Conservation (phyloP, 2,797 vertebrate species). For the Chiloscyllium punctatum region DNA sequence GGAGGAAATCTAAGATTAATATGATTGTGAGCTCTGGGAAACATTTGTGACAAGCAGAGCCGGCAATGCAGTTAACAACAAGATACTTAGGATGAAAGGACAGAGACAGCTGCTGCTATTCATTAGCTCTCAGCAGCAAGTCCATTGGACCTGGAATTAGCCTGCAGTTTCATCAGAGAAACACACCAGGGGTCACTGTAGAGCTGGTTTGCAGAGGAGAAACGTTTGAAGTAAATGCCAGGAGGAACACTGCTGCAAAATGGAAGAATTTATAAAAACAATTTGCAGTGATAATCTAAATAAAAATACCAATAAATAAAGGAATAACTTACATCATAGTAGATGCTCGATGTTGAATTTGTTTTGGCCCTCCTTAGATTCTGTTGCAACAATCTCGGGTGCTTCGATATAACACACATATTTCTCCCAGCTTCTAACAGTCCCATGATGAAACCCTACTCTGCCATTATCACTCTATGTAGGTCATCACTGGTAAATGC, state of each 20-base stretch:
- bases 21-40: not conserved
- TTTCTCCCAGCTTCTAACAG: not conserved
- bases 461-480: not conserved
- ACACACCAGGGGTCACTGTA: slow-evolving; percentile 5
- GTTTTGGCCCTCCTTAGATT: not conserved
- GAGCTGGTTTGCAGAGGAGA: not conserved
- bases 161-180: slow-evolving; percentile 1
- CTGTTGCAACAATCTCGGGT: not conserved
- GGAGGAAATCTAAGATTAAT: not conserved
- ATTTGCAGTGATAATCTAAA: not conserved
- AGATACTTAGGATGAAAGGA: not conserved
- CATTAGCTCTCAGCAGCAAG: not conserved
- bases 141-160: not conserved
- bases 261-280: not conserved
- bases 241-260: not conserved
- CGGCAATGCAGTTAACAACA: not conserved
- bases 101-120: not conserved
- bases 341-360: not conserved
- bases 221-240: not conserved
- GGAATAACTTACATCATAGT: not conserved
- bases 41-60: not conserved
- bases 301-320: not conserved
- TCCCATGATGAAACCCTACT: not conserved
- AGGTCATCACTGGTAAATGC: not conserved
- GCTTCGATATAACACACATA: not conserved